Evolutionary conservation across 2,797 vertebrate genomes (phyloP).

Genomic region (Aphelocoma californica): DNA sequence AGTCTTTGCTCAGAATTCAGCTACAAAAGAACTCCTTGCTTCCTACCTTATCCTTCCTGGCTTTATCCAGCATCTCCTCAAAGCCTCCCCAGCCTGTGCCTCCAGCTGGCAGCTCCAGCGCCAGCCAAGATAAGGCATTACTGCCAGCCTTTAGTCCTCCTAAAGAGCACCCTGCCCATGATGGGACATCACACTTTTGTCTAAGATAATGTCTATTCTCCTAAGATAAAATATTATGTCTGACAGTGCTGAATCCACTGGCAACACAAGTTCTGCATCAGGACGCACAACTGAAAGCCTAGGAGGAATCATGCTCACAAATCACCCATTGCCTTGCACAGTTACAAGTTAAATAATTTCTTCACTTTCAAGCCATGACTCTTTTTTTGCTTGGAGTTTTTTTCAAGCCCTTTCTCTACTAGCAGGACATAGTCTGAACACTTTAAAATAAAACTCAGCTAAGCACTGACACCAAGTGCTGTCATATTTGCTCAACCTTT

Average conservation of each 20-base stretch:
- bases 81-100: not conserved
- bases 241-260: slow-evolving; percentile 39
- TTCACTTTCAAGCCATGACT: not conserved
- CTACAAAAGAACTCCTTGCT: slow-evolving; percentile 66
- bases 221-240: slow-evolving; percentile 76
- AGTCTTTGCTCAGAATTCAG: slow-evolving; percentile 76
- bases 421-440: not conserved
- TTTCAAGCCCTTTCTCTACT: not conserved
- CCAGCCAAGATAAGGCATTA: slow-evolving; percentile 22
- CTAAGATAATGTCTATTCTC: slow-evolving; percentile 71
- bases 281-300: slow-evolving; percentile 75
- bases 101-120: slow-evolving; percentile 16
- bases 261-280: slow-evolving; percentile 77
- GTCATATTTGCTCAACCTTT: not conserved
- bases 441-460: not conserved
- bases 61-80: slow-evolving; percentile 1
- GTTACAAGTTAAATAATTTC: slow-evolving; percentile 55
- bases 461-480: not conserved
- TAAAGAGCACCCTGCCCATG: slow-evolving; percentile 2
- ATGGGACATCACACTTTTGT: slow-evolving; percentile 6
- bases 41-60: not conserved
- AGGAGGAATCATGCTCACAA: slow-evolving; percentile 72
- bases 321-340: slow-evolving; percentile 69
- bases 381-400: not conserved
- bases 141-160: slow-evolving; percentile 28